These are phyloP conservation scores for Odontocerum albicorne DNA, from an alignment of 2,888 invertebrate genomes.

Conservation along the genomic window DNA sequence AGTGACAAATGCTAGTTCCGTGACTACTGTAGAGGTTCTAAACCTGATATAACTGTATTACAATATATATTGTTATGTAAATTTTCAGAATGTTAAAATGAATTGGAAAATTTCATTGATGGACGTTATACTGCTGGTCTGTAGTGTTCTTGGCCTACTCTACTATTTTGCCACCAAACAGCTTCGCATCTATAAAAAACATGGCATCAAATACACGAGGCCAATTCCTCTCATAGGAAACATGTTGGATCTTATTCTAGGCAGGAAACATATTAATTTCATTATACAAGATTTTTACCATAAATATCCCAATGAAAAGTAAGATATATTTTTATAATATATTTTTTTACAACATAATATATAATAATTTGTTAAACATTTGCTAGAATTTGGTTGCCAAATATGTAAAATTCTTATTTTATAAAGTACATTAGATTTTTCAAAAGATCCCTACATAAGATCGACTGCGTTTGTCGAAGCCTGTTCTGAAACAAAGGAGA, in stretches of 20 bases:
- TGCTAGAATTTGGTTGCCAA: no score
- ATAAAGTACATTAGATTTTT: no score
- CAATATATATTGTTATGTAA: no score
- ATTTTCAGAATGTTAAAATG: neutral
- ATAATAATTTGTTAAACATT: no score
- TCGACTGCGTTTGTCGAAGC: no score
- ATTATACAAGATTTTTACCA: constrained; percentile 4
- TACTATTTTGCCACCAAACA: constrained; percentile 2
- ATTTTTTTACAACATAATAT: neutral
- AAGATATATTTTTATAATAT: neutral
- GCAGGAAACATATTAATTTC: constrained; percentile 2
- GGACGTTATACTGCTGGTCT: neutral
- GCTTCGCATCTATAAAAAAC: constrained; percentile 1
- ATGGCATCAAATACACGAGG: constrained; percentile 2
- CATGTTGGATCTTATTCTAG: neutral
- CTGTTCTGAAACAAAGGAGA: no score
- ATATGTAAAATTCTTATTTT: no score
- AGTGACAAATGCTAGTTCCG: no score
- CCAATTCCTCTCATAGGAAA: constrained; percentile 2
- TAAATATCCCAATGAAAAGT: constrained; percentile 12
- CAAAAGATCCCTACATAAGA: no score
- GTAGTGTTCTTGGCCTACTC: neutral
- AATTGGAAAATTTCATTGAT: no score
- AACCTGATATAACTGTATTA: no score
- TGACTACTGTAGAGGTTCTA: no score